These are phyloP conservation scores for Habropoda laboriosa DNA, from an alignment of 1,140 invertebrate species.

Conservation along the genomic window DNA sequence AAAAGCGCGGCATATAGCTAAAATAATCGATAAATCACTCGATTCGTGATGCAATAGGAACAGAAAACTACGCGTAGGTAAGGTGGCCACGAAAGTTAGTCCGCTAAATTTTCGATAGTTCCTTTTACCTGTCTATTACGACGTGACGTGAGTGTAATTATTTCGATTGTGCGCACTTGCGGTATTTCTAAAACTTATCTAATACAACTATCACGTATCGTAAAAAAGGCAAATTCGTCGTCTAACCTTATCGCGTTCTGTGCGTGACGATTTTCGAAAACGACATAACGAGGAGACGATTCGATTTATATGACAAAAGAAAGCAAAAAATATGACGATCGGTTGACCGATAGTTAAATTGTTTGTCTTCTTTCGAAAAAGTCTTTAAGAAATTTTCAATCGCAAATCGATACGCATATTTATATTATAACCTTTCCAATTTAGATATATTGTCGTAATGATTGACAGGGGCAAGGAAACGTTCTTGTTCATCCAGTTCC, in stretches of 20 bases:
- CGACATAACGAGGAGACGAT: background rate
- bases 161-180: slow-evolving; percentile 3
- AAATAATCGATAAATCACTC: background rate
- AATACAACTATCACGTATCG: background rate
- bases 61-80: too few species aligned
- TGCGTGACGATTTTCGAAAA: background rate
- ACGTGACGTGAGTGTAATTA: slow-evolving; percentile 23
- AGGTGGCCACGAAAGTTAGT: slow-evolving; percentile 43
- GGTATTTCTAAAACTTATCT: slow-evolving; percentile 14
- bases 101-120: slow-evolving; percentile 66
- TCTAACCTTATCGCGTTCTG: slow-evolving; percentile 11
- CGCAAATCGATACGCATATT: slow-evolving; percentile 47
- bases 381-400: background rate
- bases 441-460: slow-evolving; percentile 56
- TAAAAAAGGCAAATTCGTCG: background rate
- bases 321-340: background rate
- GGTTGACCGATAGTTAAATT: slow-evolving; percentile 6
- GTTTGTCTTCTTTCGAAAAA: background rate
- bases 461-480: slow-evolving; percentile 21
- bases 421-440: slow-evolving; percentile 51
- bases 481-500: background rate
- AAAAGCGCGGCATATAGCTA: background rate
- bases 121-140: slow-evolving; percentile 64
- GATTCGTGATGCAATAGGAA: background rate
- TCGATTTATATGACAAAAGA: background rate